Percentiles rank a stretch among this genome's conserved stretches.
phyloP scores from a whole-genome alignment of 1,140 invertebrate genomes.

The Hydropsyche tenuis region DNA sequence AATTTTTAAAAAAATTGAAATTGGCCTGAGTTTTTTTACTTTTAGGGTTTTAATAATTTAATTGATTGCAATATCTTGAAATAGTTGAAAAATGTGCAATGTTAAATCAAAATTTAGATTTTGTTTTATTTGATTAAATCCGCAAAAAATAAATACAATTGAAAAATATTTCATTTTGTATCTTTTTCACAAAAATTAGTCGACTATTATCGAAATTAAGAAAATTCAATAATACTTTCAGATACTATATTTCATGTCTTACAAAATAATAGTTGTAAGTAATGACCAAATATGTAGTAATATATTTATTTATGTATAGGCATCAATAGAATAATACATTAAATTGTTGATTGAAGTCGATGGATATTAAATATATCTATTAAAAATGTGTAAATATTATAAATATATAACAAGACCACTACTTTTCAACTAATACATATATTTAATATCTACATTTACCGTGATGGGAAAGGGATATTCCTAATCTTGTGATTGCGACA shows the following conservation, averaged over 20 bases:
- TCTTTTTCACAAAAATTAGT: constrained; percentile 18
- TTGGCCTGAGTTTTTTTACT: too few species aligned
- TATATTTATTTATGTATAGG: constrained; percentile 31
- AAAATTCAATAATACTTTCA: not conserved
- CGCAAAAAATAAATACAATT: constrained; percentile 11
- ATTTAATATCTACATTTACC: constrained; percentile 37
- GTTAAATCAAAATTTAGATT: not conserved
- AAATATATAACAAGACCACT: constrained; percentile 7
- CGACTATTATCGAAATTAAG: not conserved
- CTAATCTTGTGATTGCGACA: constrained; percentile 46
- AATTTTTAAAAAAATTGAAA: too few species aligned
- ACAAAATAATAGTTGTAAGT: constrained; percentile 45
- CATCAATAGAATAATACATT: too few species aligned
- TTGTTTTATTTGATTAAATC: not conserved
- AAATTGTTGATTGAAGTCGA: too few species aligned
- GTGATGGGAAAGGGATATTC: constrained; percentile 42
- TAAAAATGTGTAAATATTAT: not conserved
- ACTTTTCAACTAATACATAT: constrained; percentile 9
- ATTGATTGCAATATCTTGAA: not conserved
- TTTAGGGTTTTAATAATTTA: too few species aligned
- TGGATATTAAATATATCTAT: not conserved
- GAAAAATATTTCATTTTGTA: not conserved
- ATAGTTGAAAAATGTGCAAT: constrained; percentile 19
- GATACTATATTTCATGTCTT: too few species aligned
- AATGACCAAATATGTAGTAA: constrained; percentile 49